Base-by-base conservation (phyloP, 2,113 vertebrate species). In the Stictonetta naevosa region DNA sequence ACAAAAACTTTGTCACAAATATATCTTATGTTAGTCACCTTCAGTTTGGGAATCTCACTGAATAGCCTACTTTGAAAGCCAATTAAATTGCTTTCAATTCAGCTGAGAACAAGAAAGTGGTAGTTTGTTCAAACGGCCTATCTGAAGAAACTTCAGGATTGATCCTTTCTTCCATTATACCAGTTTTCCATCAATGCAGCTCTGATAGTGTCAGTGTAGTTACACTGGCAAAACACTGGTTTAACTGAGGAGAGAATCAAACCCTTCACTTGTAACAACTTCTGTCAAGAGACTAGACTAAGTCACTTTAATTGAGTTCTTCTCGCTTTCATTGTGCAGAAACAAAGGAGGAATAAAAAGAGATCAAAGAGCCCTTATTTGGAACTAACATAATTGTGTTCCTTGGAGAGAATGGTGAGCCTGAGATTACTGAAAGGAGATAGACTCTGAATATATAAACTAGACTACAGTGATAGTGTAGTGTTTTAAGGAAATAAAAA, bases 291-390 rank as follows among this genome's bases (percentile, higher is more conserved):
- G 94, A 91, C 91, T 48, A 87, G 89, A 77, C 83, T 93, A 92
- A 96, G 94, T 95, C 93, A 92, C 91, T 90, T 96, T 95, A 95
- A 97, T 95, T 96, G 95, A 96, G 95, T 96, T 96, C 87, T 85
- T 76, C 93, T 96, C 11, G 1, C 93, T 94, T 90, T 96, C 85
- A 92, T 94, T 96, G 93, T 94, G 85, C 85, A 38, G 96, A 95
- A 96, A 96, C 93, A 95, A 95, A 95, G 96, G 64, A 94, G 89
- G 95, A 95, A 95, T 96, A 95, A 96, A 95, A 96, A 94, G 90
- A 95, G 95, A 96, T 97, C 95, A 97, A 97, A 96, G 93, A 95
- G 83, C 69, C 91, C 88, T 97, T 97, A 95, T 96, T 92, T 96
- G 95, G 95, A 96, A 84, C 92, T 81, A 96, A 96, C 93, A 93